Evolutionary conservation across 2,797 vertebrate species (phyloP).

Genomic region (Fistularia tabacaria): DNA sequence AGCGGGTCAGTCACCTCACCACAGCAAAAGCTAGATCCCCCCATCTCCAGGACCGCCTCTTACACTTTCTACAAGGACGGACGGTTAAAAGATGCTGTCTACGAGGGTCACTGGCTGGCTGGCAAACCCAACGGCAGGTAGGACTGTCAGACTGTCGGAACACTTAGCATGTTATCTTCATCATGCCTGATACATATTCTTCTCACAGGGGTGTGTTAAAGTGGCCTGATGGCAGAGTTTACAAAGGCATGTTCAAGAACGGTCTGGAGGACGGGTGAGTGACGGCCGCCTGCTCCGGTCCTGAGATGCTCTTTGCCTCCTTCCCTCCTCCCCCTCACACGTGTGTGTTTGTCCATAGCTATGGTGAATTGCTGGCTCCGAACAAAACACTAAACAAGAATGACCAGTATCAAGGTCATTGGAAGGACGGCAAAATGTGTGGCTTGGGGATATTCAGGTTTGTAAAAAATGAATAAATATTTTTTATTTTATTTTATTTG

Average conservation of each 20-base stretch:
- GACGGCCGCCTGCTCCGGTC: not conserved
- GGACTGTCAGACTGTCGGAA: conserved; percentile 5
- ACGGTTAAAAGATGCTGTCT: conserved; percentile 88
- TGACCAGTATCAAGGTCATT: conserved; percentile 89
- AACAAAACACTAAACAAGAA: conserved; percentile 85
- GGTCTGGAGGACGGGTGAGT: conserved; percentile 92
- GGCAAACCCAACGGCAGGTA: conserved; percentile 95
- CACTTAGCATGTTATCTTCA: too few relatives aligned
- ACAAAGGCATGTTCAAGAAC: conserved; percentile 88
- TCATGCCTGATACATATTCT: not conserved
- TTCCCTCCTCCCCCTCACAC: not conserved
- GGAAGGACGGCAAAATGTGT: conserved; percentile 97
- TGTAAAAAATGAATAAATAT: not conserved
- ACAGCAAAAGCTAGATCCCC: conserved; percentile 81
- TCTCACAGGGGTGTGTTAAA: conserved; percentile 84
- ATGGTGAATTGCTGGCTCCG: conserved; percentile 85
- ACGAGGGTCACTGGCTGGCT: conserved; percentile 88
- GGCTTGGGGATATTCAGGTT: conserved; percentile 89
- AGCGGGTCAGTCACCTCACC: conserved; percentile 49
- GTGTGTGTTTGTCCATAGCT: conserved; percentile 63
- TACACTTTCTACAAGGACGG: conserved; percentile 95
- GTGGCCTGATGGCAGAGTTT: conserved; percentile 90
- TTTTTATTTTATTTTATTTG: not conserved
- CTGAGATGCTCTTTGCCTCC: too few relatives aligned
- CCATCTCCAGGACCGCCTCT: conserved; percentile 86